Evolutionary conservation across 2,113 vertebrate species (phyloP), one percentile per base, ranked within the genome.

Genomic region (Passerina amoena): DNA sequence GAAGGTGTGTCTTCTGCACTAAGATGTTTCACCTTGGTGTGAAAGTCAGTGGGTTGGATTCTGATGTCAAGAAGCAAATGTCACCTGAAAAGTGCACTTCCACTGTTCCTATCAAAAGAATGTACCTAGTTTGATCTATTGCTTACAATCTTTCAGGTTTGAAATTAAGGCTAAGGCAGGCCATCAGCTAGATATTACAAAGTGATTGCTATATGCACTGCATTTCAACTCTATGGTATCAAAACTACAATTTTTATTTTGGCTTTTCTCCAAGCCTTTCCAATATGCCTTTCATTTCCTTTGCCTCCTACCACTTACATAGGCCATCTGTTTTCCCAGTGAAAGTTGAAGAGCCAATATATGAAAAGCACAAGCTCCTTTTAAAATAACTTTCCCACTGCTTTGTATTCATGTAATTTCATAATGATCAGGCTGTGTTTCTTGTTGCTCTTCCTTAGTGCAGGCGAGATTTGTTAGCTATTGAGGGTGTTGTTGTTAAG

Each of bases 401-500:
- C 54, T 95, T 92, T 79, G 28, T 92, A 48, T 80, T 90, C 33
- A 57, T 94, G 35, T 53, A 73, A 83, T 92, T 80, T 79, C 30
- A 53, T 75, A 84, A 90, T 68, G 63, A 76, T 86, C 45, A 89
- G 40, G 81, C 65, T 68, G 70, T 53, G 40, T 76, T 91, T 69
- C 84, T 87, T 94, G 51, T 53, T 95, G 78, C 59, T 90, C 18
- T 70, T 93, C 38, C 50, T 73, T 65, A 77, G 60, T 50, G 64
- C 44, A 88, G 54, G 25, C 64, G 48, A 91, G 20, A 60, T 92
- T 78, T 96, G 38, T 91, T 63, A 66, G 44, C 37, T 89, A 7
- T 85, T 65, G 15, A 92, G 75, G 40, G 33, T 83, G 91, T 85
- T 45, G n/a, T 60, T 92, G 92, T 88, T 85, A 95, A 95, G 54